Percentiles rank a stretch among this genome's conserved stretches.
Evolutionary conservation across 1,140 invertebrate genomes (phyloP).

Genomic region (Polyergus mexicanus): DNA sequence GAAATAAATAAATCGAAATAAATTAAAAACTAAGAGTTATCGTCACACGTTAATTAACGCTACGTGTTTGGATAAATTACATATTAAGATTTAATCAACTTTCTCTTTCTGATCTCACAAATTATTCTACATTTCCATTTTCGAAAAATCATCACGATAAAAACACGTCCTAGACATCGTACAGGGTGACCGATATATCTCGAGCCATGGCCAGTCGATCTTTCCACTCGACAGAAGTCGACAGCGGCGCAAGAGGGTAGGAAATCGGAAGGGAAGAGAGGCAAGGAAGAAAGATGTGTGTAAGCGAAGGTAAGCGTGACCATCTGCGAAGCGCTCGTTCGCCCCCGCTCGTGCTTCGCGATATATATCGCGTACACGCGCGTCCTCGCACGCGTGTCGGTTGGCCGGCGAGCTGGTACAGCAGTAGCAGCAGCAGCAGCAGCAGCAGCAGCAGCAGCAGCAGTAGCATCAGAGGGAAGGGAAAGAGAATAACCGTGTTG

Average conservation of each 20-base stretch:
- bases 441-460: not conserved
- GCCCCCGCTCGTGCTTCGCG: slow-evolving; percentile 17
- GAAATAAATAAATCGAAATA: not conserved
- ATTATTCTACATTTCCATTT: slow-evolving; percentile 13
- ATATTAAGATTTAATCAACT: not conserved
- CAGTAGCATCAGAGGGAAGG: no score
- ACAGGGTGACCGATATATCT: slow-evolving; percentile 41
- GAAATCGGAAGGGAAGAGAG: not conserved
- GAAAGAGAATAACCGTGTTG: slow-evolving; percentile 64
- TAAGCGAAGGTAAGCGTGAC: slow-evolving; percentile 41
- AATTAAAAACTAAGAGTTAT: not conserved
- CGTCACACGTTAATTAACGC: not conserved
- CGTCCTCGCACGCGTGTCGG: slow-evolving; percentile 49
- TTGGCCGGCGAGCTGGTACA: not conserved
- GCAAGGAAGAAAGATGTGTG: slow-evolving; percentile 44
- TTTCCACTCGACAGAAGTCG: slow-evolving; percentile 54
- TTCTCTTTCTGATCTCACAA: slow-evolving; percentile 14
- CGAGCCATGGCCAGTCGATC: slow-evolving; percentile 31
- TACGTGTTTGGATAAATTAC: not conserved
- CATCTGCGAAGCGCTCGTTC: slow-evolving; percentile 45
- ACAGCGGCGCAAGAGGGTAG: slow-evolving; percentile 2
- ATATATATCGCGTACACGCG: slow-evolving; percentile 57
- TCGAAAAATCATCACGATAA: slow-evolving; percentile 30
- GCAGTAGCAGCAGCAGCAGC: not conserved
- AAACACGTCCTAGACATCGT: not conserved